Evolutionary conservation across 2,888 invertebrate genomes (phyloP), one percentile per base, ranked within the genome.

Genomic region (Pristionchus mayeri): DNA sequence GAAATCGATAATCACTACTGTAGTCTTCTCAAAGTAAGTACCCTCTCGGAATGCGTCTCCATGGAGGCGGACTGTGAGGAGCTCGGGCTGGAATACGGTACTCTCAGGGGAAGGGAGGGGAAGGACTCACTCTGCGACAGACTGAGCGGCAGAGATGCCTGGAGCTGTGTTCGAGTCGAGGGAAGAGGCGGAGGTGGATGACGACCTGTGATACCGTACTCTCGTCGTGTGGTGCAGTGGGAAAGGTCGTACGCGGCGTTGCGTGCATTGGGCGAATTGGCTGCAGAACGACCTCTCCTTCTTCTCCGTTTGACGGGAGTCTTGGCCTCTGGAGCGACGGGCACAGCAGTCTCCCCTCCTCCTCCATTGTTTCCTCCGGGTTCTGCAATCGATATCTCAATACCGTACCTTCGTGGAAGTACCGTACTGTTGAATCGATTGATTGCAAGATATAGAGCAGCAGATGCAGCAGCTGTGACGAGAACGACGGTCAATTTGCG

Each of bases 1-100:
- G 50, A 18, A 78, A 78, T 50, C 50, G 30, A 78, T 50, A 50
- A 16, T 50, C 18, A 75, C 3, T 50, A 78, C 76, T 21, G 76
- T 78, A 78, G n/a, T 34, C 48, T 16, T 34, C 2, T 30, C 7
- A 16, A 21, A 9, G 2, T 50, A 78, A 48, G 76, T 50, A 78
- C 76, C 50, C 76, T 78, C 50, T 78, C n/a, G 18, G 76, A 78
- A 30, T 71, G 37, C 21, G 71, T 71, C 40, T 71, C 71, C 37
- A 18, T 44, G 71, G 71, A 71, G n/a, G 37, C 40, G 24, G 71
- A 40, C 71, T 71, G 71, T 18, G 71, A 71, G 24, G 71, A 71
- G 71, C 71, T 71, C 71, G 71, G 71, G 16, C 71, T 71, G 40
- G 44, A 71, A 71, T 71, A 71, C 71, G 71, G 71, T 71, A 71